phyloP scores from a whole-genome alignment of 2,797 vertebrate genomes.

The Pterois miles region DNA sequence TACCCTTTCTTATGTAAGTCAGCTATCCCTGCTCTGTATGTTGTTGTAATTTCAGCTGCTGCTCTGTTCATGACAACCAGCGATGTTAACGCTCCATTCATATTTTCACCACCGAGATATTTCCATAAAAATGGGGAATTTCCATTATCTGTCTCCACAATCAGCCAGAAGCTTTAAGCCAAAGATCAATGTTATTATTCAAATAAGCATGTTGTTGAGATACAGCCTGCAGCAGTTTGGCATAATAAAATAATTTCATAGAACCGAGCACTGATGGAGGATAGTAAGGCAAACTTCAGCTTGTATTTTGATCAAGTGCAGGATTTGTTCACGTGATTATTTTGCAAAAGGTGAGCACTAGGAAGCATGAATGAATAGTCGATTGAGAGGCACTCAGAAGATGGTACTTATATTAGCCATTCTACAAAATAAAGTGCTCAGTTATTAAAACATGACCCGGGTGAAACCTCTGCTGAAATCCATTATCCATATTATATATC shows the following conservation, averaged over 20 bases:
- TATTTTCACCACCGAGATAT: background rate
- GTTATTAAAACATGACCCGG: background rate
- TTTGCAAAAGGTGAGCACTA: constrained; percentile 3
- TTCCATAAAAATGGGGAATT: background rate
- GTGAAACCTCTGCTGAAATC: background rate
- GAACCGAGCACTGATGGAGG: constrained; percentile 5
- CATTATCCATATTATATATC: background rate
- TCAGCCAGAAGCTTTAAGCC: background rate
- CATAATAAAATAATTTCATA: background rate
- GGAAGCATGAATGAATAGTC: background rate
- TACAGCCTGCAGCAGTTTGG: background rate
- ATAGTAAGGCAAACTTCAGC: background rate
- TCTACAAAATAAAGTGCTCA: background rate
- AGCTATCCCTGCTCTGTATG: background rate
- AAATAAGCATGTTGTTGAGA: background rate
- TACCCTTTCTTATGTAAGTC: background rate
- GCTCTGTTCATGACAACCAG: background rate
- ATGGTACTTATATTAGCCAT: background rate
- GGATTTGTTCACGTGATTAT: constrained; percentile 26
- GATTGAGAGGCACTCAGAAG: constrained; percentile 16
- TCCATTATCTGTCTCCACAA: background rate
- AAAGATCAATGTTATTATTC: constrained; percentile 18
- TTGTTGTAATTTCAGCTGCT: background rate
- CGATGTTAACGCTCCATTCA: background rate
- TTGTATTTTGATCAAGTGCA: constrained; percentile 8